Percentiles rank a stretch among this genome's conserved stretches.
Evolutionary conservation across 2,113 vertebrate genomes (phyloP).

Genomic region (Globicephala melas): DNA sequence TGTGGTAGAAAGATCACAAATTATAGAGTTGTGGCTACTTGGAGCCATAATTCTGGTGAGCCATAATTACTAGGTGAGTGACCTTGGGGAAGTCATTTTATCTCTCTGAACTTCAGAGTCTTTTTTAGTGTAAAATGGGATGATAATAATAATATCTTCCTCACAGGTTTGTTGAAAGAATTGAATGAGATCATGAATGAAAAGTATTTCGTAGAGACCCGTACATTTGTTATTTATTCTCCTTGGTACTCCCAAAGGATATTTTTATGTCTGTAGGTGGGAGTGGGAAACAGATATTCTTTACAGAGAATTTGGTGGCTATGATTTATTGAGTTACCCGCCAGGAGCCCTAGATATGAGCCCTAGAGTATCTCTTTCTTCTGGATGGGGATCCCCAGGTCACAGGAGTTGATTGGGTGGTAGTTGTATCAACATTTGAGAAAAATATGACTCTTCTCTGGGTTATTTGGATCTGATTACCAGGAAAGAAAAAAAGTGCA

Average conservation of each 20-base stretch:
- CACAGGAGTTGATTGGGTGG: not conserved
- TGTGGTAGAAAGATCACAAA: not conserved
- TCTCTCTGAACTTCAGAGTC: not conserved
- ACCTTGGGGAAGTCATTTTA: constrained; percentile 2
- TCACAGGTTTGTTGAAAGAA: not conserved
- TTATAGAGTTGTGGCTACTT: not conserved
- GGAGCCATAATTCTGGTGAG: not conserved
- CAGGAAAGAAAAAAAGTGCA: constrained; percentile 3
- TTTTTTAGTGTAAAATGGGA: not conserved
- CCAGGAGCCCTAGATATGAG: not conserved
- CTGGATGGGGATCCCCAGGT: not conserved
- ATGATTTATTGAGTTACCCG: not conserved
- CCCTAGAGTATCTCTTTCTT: not conserved
- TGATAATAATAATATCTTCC: not conserved
- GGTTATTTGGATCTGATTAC: not conserved
- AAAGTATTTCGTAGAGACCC: not conserved
- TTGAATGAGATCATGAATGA: not conserved
- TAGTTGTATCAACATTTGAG: not conserved
- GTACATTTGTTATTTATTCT: not conserved
- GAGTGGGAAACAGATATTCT: not conserved
- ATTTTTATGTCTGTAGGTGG: not conserved
- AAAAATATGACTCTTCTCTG: not conserved
- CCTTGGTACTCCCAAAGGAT: not conserved
- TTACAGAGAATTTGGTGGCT: not conserved
- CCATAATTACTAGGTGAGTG: not conserved